These are phyloP conservation scores for Lamproptera curius DNA, from an alignment of 2,888 invertebrate genomes.

Conservation along the genomic window DNA sequence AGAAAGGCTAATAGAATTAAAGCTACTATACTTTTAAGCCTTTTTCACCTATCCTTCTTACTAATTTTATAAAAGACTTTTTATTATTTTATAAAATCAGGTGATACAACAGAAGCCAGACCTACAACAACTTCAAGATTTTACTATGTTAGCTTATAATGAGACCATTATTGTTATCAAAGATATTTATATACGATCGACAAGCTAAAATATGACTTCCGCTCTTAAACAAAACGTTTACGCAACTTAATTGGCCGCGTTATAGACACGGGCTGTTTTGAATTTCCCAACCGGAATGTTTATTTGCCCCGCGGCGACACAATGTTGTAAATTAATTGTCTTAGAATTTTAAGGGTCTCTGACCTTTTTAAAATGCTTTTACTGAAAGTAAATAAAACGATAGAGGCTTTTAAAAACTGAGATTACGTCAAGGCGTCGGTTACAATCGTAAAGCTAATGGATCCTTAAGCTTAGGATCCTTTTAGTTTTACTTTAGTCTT, in stretches of 20 bases:
- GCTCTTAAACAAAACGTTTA: neutral
- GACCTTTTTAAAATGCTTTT: slow-evolving; percentile 6
- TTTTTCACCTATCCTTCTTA: too few species aligned
- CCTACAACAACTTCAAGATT: too few species aligned
- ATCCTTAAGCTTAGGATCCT: neutral
- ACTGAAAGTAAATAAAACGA: slow-evolving; percentile 7
- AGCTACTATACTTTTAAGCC: too few species aligned
- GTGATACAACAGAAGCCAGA: too few species aligned
- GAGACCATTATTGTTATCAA: too few species aligned
- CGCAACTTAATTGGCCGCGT: neutral
- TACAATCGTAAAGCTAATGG: slow-evolving; percentile 18
- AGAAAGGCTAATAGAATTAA: too few species aligned
- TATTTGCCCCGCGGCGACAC: neutral
- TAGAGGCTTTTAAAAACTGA: slow-evolving; percentile 14
- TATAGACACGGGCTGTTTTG: neutral
- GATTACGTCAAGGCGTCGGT: slow-evolving; percentile 8
- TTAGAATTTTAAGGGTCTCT: slow-evolving; percentile 1
- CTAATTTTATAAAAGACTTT: too few species aligned
- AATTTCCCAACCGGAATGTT: neutral
- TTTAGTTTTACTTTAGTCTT: neutral
- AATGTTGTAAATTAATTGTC: neutral
- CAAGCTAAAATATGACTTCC: neutral
- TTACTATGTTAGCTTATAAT: too few species aligned
- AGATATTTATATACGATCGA: neutral
- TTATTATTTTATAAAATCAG: too few species aligned